These are phyloP conservation scores for Platalea minor DNA, from an alignment of 2,797 vertebrate genomes.

Conservation along the genomic window DNA sequence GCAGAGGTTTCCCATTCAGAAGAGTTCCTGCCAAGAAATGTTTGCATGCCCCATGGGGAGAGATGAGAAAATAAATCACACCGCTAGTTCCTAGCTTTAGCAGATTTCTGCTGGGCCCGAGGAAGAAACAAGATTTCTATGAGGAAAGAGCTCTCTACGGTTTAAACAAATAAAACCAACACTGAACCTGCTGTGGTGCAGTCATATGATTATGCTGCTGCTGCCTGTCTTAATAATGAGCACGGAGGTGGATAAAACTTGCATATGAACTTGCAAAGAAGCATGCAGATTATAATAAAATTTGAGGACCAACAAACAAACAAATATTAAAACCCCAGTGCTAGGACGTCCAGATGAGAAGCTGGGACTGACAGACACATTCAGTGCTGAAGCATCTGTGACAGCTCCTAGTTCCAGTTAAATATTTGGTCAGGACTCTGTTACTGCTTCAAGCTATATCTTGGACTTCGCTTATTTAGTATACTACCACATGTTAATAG, in stretches of 20 bases:
- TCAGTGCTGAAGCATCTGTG: not conserved
- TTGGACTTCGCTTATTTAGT: not conserved
- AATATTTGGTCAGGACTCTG: not conserved
- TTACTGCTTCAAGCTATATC: not conserved
- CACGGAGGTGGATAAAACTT: not conserved
- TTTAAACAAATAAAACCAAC: not conserved
- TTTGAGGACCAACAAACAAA: not conserved
- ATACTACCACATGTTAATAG: not conserved
- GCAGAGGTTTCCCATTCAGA: not conserved
- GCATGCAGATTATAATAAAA: not conserved
- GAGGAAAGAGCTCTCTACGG: not conserved
- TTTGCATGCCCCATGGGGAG: not conserved
- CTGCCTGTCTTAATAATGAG: not conserved
- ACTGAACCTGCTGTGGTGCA: not conserved
- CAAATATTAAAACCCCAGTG: not conserved
- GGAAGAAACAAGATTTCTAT: not conserved
- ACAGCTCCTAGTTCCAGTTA: not conserved
- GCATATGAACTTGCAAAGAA: not conserved
- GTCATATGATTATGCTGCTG: not conserved
- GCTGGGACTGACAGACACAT: not conserved
- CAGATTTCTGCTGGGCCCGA: not conserved
- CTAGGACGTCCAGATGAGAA: not conserved
- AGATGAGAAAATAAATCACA: not conserved
- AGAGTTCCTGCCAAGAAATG: not conserved
- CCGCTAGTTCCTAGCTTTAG: not conserved